Conservation (phyloP, 2,888 invertebrate genomes). For the Drosophila mercatorum region DNA sequence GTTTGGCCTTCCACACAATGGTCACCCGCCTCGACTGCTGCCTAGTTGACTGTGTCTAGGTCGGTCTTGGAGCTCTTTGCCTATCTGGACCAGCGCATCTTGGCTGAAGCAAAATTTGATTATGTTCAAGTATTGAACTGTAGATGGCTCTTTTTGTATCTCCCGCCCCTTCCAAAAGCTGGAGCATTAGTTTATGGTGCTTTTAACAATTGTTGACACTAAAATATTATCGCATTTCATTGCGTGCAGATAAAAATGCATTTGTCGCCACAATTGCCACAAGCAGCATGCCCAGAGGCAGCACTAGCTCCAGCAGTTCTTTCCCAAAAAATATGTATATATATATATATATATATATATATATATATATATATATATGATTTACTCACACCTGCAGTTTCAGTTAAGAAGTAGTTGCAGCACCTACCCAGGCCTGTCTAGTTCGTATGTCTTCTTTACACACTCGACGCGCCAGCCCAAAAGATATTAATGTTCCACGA, state of each 20-base stretch:
- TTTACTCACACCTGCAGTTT: conserved; percentile 77
- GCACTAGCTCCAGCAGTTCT: conserved; percentile 10
- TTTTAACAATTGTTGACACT: conserved; percentile 84
- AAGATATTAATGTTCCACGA: conserved; percentile 79
- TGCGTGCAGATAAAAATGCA: conserved; percentile 81
- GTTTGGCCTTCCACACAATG: conserved; percentile 61
- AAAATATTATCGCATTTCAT: conserved; percentile 83
- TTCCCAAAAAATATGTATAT: conserved; percentile 3
- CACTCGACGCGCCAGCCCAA: conserved; percentile 64
- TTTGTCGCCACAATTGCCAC: conserved; percentile 80
- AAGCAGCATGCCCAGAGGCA: conserved; percentile 45
- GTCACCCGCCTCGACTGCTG: conserved; percentile 68
- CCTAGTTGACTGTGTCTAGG: conserved; percentile 68
- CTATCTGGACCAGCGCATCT: conserved; percentile 31
- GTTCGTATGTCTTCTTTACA: conserved; percentile 77
- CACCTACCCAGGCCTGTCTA: conserved; percentile 37
- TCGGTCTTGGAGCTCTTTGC: conserved; percentile 23
- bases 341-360: conserved; percentile 29
- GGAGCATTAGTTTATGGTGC: conserved; percentile 81
- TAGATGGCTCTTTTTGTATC: conserved; percentile 57
- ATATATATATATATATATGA: conserved; percentile 48
- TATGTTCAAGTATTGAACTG: conserved; percentile 77
- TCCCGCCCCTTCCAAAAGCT: conserved; percentile 30
- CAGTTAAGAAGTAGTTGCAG: conserved; percentile 9
- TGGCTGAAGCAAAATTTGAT: conserved; percentile 67